Conservation (phyloP, 2,797 vertebrate genomes). For the Bradypodion ventrale region DNA sequence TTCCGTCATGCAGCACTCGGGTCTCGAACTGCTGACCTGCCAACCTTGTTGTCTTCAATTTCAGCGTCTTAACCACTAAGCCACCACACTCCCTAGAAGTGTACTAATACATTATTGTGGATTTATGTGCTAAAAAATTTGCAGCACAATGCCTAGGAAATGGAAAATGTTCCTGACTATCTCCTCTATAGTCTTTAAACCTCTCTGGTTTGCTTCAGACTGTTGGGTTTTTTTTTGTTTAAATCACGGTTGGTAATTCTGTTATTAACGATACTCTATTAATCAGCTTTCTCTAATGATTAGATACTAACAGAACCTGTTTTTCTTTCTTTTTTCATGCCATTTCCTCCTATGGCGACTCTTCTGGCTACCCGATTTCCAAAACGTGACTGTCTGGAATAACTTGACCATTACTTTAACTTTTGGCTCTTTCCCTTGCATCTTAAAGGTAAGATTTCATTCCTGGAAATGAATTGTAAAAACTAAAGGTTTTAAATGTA, state of each 20-base stretch:
- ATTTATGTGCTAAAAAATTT: slow-evolving; percentile 48
- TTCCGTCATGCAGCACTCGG: no score
- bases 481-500: background rate
- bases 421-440: slow-evolving; percentile 26
- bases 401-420: background rate
- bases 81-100: no score
- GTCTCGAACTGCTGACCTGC: no score
- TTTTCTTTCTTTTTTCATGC: background rate
- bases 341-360: slow-evolving; percentile 10
- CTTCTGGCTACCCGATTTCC: slow-evolving; percentile 37
- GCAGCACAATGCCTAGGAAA: slow-evolving; percentile 46
- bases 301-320: slow-evolving; percentile 18
- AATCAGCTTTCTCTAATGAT: slow-evolving; percentile 49
- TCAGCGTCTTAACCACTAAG: no score
- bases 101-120: slow-evolving; percentile 38
- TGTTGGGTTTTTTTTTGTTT: slow-evolving; percentile 44
- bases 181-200: slow-evolving; percentile 51
- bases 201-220: slow-evolving; percentile 49
- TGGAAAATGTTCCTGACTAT: slow-evolving; percentile 44
- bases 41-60: no score
- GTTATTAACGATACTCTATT: slow-evolving; percentile 59
- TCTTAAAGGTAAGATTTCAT: slow-evolving; percentile 12
- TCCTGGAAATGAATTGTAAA: background rate
- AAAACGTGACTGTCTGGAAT: background rate
- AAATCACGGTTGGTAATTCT: slow-evolving; percentile 43